phyloP scores from a whole-genome alignment of 2,888 invertebrate species.

The Sphinx pinastri region DNA sequence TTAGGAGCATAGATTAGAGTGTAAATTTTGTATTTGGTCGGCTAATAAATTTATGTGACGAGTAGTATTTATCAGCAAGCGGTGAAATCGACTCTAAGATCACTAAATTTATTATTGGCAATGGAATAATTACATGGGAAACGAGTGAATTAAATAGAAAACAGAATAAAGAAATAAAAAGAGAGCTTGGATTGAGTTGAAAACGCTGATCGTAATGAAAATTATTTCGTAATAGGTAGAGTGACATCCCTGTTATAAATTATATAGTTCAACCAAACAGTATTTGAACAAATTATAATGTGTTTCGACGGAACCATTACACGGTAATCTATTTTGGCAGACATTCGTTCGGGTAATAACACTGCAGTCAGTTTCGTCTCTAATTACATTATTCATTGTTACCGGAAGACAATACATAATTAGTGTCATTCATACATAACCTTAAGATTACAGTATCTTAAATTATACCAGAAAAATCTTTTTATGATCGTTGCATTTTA shows the following conservation, averaged over 20 bases:
- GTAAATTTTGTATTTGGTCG: too few relatives aligned
- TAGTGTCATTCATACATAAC: constrained; percentile 15
- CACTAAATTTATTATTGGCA: too few relatives aligned
- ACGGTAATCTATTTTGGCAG: background rate
- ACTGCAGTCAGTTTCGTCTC: constrained; percentile 1
- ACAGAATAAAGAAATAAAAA: too few relatives aligned
- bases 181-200: background rate
- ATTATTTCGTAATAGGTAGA: background rate
- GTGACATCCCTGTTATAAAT: background rate
- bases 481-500: constrained; percentile 2
- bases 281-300: constrained; percentile 9
- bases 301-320: background rate
- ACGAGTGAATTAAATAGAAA: too few relatives aligned
- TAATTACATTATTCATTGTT: constrained; percentile 17
- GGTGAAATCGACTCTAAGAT: too few relatives aligned
- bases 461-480: constrained; percentile 19
- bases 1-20: too few relatives aligned
- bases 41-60: too few relatives aligned
- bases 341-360: background rate
- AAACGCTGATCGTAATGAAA: background rate
- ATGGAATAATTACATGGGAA: too few relatives aligned
- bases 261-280: background rate
- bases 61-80: too few relatives aligned
- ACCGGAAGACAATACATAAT: constrained; percentile 18
- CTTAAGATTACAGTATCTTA: constrained; percentile 6